These are phyloP conservation scores for Pangasius sanitwongsei DNA, from an alignment of 2,797 vertebrate species.

Conservation along the genomic window DNA sequence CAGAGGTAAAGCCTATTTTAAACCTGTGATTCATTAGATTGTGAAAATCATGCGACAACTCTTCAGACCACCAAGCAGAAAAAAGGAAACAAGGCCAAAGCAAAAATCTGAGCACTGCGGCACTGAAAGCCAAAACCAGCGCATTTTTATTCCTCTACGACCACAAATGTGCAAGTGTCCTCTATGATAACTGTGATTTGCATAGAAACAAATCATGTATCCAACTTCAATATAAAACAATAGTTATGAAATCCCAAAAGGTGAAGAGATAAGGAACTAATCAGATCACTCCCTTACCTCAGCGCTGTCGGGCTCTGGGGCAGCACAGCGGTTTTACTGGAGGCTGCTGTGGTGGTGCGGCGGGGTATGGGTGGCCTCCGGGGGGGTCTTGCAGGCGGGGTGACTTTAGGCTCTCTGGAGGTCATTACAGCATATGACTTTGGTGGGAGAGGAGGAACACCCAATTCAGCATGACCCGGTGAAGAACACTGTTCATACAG, in stretches of 20 bases:
- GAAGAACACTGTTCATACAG: conserved; percentile 56
- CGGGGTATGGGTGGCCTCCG: conserved; percentile 63
- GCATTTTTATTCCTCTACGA: background rate
- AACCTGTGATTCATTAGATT: conserved; percentile 21
- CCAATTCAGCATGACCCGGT: conserved; percentile 43
- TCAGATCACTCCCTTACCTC: conserved; percentile 62
- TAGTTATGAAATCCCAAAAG: background rate
- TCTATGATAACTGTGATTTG: background rate
- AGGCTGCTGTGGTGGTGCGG: conserved; percentile 4
- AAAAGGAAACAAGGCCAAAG: conserved; percentile 6
- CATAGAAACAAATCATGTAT: background rate
- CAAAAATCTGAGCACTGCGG: background rate
- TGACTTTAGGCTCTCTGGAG: conserved; percentile 52
- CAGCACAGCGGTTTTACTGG: background rate
- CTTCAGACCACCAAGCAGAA: conserved; percentile 1
- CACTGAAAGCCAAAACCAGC: background rate
- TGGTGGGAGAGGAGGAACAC: conserved; percentile 80
- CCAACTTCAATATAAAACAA: no score
- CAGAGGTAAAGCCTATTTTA: conserved; percentile 2
- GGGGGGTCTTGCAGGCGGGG: conserved; percentile 61
- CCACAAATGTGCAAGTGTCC: background rate
- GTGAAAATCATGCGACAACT: background rate
- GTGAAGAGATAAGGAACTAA: background rate
- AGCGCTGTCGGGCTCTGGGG: conserved; percentile 49
- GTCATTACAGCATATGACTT: conserved; percentile 72